Evolutionary conservation across 2,888 invertebrate species (phyloP), one percentile per base, ranked within the genome.

Genomic region (Nemotelus nigrinus): DNA sequence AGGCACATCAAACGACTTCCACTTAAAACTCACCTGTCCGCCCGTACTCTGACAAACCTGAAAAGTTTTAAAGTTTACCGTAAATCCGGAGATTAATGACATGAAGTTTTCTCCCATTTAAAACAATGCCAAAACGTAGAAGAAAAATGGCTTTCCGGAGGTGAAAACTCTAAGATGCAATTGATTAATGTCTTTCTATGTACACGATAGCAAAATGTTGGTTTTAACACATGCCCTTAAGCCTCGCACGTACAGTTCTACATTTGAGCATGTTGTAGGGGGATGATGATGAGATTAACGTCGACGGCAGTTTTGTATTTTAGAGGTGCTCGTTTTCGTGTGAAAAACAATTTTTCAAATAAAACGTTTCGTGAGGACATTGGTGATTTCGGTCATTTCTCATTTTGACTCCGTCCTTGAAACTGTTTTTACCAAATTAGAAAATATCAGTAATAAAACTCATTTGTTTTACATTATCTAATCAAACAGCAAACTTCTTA

Each of bases 81-180:
- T 45, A 74, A 74, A 63, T 60, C 74, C 74, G 48, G 65, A 76
- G 76, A 76, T 76, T 76, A 76, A 76, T 76, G 76, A 65, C 64
- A 76, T 65, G 65, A 65, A 76, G 50, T 76, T 76, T 76, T 65
- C 65, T 65, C 53, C 65, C 65, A 65, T 64, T 76, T 76, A 76
- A 76, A 65, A 76, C 76, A 76, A 76, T 65, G 65, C 64, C 64
- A 76, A 76, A 64, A 76, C 2, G 64, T n/a, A 76, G 63, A 76
- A 76, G 76, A 64, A 76, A 76, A 76, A 76, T 76, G 63, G 63
- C 76, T 76, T 76, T 65, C 65, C 53, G 8, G 45, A 65, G 45
- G 76, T 53, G 53, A 55, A 64, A 65, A 76, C 48, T 65, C 76
- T 76, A 65, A 76, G 76, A 76, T 76, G 76, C 76, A 64, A 65